Conservation (phyloP, 1,140 invertebrate species). For the Drosophila grimshawi region DNA sequence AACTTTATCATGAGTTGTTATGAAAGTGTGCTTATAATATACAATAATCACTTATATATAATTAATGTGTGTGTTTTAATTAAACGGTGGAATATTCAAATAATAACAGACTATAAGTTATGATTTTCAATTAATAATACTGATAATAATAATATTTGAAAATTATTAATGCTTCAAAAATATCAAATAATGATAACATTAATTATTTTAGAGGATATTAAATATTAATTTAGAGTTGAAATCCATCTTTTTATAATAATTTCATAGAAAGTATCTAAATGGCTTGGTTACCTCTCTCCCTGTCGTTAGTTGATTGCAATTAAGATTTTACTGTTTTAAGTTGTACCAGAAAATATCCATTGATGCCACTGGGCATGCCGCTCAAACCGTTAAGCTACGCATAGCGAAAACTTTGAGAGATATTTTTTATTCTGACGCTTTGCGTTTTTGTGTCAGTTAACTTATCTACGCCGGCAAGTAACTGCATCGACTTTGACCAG, state of each 20-base stretch:
- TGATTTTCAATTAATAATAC: too few species aligned
- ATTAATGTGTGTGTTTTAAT: neutral
- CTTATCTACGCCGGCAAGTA: slow-evolving; percentile 11
- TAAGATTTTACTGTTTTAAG: slow-evolving; percentile 41
- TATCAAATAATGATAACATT: too few species aligned
- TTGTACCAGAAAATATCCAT: slow-evolving; percentile 30
- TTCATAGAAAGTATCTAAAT: slow-evolving; percentile 16
- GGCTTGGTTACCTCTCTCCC: slow-evolving; percentile 2
- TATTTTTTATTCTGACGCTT: slow-evolving; percentile 13
- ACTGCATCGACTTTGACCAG: slow-evolving; percentile 54
- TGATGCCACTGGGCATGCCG: slow-evolving; percentile 42
- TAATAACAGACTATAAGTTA: too few species aligned
- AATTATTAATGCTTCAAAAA: too few species aligned
- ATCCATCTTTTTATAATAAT: too few species aligned
- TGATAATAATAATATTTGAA: too few species aligned
- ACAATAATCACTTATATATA: too few species aligned
- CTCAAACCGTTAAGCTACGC: slow-evolving; percentile 45
- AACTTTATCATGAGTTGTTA: too few species aligned
- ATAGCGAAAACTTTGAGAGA: slow-evolving; percentile 36
- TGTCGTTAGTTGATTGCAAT: slow-evolving; percentile 11
- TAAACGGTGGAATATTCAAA: neutral
- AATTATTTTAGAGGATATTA: too few species aligned
- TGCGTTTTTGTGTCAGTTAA: slow-evolving; percentile 48
- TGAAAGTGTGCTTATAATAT: too few species aligned
- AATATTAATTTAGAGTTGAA: too few species aligned